Evolutionary conservation across 2,888 invertebrate species (phyloP).

Genomic region (Eueremaeus valkanovi): DNA sequence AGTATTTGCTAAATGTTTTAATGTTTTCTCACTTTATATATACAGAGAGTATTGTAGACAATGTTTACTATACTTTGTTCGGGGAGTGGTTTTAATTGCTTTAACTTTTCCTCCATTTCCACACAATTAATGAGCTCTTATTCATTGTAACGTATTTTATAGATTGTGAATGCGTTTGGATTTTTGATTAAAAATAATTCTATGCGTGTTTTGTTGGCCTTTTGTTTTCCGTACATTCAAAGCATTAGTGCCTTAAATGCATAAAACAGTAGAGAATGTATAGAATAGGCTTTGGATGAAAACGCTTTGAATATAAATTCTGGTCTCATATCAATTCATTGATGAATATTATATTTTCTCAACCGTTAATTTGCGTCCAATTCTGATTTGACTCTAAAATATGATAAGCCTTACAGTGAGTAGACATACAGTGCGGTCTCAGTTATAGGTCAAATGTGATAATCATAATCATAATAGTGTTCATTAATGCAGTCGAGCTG

Average conservation of each 20-base stretch:
- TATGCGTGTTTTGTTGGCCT: slow-evolving; percentile 20
- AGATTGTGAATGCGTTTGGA: slow-evolving; percentile 8
- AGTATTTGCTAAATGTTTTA: slow-evolving; percentile 25
- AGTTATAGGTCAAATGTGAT: slow-evolving; percentile 8
- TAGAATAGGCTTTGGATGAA: neutral
- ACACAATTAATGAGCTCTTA: slow-evolving; percentile 35
- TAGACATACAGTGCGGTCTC: neutral
- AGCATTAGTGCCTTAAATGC: neutral
- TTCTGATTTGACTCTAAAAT: neutral
- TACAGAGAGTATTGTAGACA: too few species aligned
- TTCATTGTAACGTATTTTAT: slow-evolving; percentile 28
- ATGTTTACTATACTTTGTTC: slow-evolving; percentile 4
- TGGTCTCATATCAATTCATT: slow-evolving; percentile 4
- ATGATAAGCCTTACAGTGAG: neutral
- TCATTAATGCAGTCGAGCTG: slow-evolving; percentile 22
- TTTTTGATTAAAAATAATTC: slow-evolving; percentile 33
- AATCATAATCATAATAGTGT: neutral
- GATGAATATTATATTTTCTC: slow-evolving; percentile 8
- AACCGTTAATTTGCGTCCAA: slow-evolving; percentile 16
- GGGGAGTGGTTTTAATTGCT: slow-evolving; percentile 35
- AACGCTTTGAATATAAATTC: slow-evolving; percentile 11
- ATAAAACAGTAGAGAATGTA: neutral
- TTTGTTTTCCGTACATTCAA: slow-evolving; percentile 5
- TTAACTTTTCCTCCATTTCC: slow-evolving; percentile 18
- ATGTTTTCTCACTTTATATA: slow-evolving; percentile 8